Evolutionary conservation across 2,113 vertebrate species (phyloP).

Genomic region (Nansenia antarctica): DNA sequence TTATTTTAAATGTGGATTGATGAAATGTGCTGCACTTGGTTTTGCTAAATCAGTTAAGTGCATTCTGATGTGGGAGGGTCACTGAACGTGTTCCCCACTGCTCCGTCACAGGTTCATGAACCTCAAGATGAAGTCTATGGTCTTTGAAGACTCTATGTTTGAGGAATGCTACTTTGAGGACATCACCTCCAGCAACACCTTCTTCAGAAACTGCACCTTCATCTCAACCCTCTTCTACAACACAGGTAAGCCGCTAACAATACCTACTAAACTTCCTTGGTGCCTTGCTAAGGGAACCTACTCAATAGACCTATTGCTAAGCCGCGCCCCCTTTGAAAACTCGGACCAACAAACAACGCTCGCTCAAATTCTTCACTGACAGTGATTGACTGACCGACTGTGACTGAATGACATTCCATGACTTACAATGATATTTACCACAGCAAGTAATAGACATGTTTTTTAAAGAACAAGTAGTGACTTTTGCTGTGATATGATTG

Average conservation of each 20-base stretch:
- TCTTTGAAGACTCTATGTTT: conserved; percentile 92
- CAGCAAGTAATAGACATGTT: too few species aligned
- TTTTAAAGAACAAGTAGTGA: too few species aligned
- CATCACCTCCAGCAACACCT: conserved; percentile 93
- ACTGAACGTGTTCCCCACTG: background rate
- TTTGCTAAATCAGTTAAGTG: background rate
- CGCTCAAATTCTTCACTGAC: too few species aligned
- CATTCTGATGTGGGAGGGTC: background rate
- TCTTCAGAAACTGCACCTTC: conserved; percentile 97
- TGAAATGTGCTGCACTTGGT: background rate
- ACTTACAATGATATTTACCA: too few species aligned
- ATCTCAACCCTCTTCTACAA: conserved; percentile 93
- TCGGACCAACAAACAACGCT: too few species aligned
- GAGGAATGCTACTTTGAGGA: conserved; percentile 98
- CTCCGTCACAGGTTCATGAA: conserved; percentile 81
- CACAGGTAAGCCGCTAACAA: conserved; percentile 80
- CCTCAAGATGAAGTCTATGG: conserved; percentile 95
- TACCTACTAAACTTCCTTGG: too few species aligned
- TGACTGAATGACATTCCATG: too few species aligned
- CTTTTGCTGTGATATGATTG: too few species aligned
- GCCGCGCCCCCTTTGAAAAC: too few species aligned
- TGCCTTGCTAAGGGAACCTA: too few species aligned
- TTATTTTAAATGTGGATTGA: background rate
- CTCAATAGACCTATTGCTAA: too few species aligned
- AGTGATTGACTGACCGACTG: too few species aligned